Evolutionary conservation across 2,113 vertebrate genomes (phyloP), one percentile per base, ranked within the genome.

Genomic region (Engystomops pustulosus): DNA sequence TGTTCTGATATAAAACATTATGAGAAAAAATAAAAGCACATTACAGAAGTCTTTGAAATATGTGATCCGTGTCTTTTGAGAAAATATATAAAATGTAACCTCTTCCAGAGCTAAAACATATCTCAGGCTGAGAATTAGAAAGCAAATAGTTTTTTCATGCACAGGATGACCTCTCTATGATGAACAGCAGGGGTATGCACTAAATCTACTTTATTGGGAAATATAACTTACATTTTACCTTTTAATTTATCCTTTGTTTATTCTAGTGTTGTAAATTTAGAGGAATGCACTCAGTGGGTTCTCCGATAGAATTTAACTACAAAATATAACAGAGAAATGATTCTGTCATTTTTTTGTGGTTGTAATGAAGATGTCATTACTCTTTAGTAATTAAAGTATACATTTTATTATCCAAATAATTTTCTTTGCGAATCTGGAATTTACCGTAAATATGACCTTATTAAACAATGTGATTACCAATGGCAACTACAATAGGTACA

Each of bases 211-310:
- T 78, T 86, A 83, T 67, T 6, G 25, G 67, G 47, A 47, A 51
- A 47, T 20, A 36, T 34, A 76, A 76, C 3, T 53, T 18, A 53
- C 27, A 53, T n/a, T 34, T 76, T 53, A 30, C 9, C 7, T 47
- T 80, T 74, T 81, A 67, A 67, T 17, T 44, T 70, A 17, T 81
- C 25, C 20, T 68, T 34, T 68, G 36, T 65, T 30, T 70, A 27
- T n/a, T 34, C 51, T 62, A 55, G 58, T 9, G 58, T 76, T 25
- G 49, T 85, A 85, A 85, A 81, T 85, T 76, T 44, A 81, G 67
- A 81, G 51, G 14, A 32, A 65, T 65, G 32, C 67, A 34, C 60
- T 18, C 53, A 0, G 9, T 60, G 68, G 83, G 58, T 58, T 79
- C 30, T 15, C 4, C 60, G 41, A 47, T 9, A 65, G 20, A n/a